Percentiles rank a stretch among this genome's conserved stretches.
Conservation (phyloP, 2,797 vertebrate species). For the Galaxias olidus region DNA sequence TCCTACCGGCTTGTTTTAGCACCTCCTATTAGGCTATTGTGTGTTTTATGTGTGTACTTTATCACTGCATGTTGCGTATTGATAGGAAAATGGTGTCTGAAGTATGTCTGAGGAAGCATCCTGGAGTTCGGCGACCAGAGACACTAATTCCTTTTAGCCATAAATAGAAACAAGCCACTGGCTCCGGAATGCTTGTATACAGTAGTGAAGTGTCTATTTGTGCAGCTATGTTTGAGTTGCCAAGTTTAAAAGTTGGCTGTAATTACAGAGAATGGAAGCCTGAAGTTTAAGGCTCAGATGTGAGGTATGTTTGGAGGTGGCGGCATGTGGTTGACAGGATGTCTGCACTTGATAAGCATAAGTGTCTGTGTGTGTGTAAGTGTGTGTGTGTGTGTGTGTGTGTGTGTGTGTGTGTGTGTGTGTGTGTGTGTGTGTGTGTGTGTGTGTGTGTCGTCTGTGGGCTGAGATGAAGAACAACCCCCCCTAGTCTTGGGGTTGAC, state of each 20-base stretch:
- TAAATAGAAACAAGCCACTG: conserved; percentile 74
- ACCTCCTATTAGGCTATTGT: too few species aligned
- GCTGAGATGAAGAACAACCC: too few species aligned
- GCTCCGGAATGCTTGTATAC: conserved; percentile 61
- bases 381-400: conserved; percentile 2
- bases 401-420: too few species aligned
- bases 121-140: too few species aligned
- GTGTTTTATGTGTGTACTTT: too few species aligned
- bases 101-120: too few species aligned
- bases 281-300: conserved; percentile 70
- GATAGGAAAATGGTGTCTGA: too few species aligned
- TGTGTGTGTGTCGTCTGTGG: too few species aligned
- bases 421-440: too few species aligned
- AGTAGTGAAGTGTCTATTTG: conserved; percentile 73
- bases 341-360: conserved; percentile 49
- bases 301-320: conserved; percentile 69
- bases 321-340: conserved; percentile 62
- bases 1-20: too few species aligned
- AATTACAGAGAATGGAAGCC: conserved; percentile 71
- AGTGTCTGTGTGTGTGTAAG: conserved; percentile 2
- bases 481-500: too few species aligned
- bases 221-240: conserved; percentile 70
- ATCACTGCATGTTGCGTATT: too few species aligned
- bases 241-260: conserved; percentile 66
- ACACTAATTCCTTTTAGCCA: conserved; percentile 65